Evolutionary conservation across 2,888 invertebrate species (phyloP).

Genomic region (Melinaea marsaeus): DNA sequence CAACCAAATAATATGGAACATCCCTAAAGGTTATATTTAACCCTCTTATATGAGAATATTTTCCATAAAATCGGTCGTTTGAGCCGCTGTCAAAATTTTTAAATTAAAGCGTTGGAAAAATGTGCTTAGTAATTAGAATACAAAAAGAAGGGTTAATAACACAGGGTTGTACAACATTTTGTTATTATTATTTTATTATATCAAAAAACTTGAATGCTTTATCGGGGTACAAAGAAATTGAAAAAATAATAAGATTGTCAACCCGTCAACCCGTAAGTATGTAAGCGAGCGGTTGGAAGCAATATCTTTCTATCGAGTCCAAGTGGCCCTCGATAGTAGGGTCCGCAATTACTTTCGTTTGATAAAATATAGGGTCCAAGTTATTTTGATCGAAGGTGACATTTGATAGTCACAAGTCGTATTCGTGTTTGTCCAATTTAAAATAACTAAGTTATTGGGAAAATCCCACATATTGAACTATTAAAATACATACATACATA

Average conservation of each 20-base stretch:
- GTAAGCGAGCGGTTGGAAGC: conserved; percentile 16
- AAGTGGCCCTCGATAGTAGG: conserved; percentile 16
- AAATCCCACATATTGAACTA: too few species aligned
- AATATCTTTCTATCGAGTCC: conserved; percentile 17
- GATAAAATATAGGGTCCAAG: background rate
- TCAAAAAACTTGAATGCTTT: background rate
- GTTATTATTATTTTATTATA: background rate
- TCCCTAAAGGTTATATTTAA: too few species aligned
- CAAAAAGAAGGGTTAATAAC: too few species aligned
- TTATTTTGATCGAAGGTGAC: conserved; percentile 3
- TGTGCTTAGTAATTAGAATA: conserved; percentile 5
- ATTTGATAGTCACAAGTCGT: background rate
- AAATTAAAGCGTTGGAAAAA: conserved; percentile 11
- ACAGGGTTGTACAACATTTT: background rate
- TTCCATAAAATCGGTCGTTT: too few species aligned
- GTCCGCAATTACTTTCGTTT: conserved; percentile 20
- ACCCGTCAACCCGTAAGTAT: conserved; percentile 13
- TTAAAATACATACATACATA: too few species aligned
- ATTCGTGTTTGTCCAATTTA: too few species aligned
- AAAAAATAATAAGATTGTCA: conserved; percentile 18
- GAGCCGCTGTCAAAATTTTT: conserved; percentile 14
- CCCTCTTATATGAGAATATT: too few species aligned
- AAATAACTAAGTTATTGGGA: too few species aligned
- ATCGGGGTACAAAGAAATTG: conserved; percentile 2
- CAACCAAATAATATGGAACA: too few species aligned